These are phyloP conservation scores for Synanthedon formicaeformis DNA, from an alignment of 2,888 invertebrate genomes.

Conservation along the genomic window DNA sequence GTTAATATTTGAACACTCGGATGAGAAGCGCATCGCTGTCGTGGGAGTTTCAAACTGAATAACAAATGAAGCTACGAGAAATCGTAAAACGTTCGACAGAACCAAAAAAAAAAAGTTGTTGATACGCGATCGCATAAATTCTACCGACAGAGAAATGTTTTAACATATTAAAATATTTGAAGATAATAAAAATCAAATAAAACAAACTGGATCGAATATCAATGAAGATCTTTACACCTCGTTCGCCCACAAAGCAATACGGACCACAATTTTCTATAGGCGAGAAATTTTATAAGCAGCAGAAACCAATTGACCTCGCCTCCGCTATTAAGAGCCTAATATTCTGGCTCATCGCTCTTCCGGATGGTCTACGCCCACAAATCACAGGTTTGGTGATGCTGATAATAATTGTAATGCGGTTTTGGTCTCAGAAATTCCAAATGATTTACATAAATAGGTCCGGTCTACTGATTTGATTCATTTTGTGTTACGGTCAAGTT, in stretches of 20 bases:
- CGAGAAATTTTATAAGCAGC: slow-evolving; percentile 34
- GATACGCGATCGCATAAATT: neutral
- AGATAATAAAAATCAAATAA: slow-evolving; percentile 12
- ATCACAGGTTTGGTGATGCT: slow-evolving; percentile 27
- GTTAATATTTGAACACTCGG: slow-evolving; percentile 1
- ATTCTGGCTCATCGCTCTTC: slow-evolving; percentile 37
- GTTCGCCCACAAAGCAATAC: slow-evolving; percentile 25
- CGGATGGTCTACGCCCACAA: slow-evolving; percentile 35
- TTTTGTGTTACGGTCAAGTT: slow-evolving; percentile 16
- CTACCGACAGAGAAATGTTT: slow-evolving; percentile 4
- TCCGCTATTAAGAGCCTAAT: slow-evolving; percentile 23
- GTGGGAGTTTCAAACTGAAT: neutral
- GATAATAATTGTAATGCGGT: slow-evolving; percentile 20
- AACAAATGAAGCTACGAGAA: neutral
- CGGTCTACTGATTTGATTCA: slow-evolving; percentile 30
- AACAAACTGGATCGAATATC: slow-evolving; percentile 21
- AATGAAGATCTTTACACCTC: slow-evolving; percentile 29
- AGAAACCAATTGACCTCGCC: slow-evolving; percentile 36
- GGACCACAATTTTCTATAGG: slow-evolving; percentile 25
- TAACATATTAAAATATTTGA: slow-evolving; percentile 1
- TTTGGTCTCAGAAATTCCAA: slow-evolving; percentile 33
- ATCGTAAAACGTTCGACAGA: slow-evolving; percentile 4
- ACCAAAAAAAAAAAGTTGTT: neutral
- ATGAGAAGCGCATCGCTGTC: neutral
- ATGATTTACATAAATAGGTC: slow-evolving; percentile 41